Conservation (phyloP, 2,888 invertebrate species). For the Cylindroiulus punctatus region DNA sequence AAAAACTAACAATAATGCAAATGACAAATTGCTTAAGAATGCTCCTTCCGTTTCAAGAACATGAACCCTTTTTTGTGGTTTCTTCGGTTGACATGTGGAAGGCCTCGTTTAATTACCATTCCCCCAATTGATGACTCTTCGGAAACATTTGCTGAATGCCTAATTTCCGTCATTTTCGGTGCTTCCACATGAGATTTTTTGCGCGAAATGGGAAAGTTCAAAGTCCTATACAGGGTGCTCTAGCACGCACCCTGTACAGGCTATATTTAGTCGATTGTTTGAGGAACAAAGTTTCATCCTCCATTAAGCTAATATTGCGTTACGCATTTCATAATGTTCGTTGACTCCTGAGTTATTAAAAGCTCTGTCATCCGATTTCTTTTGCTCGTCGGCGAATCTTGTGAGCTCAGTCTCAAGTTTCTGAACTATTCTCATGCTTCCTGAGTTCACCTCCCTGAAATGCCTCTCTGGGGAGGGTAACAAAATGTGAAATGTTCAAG, state of each 20-base stretch:
- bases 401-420: constrained; percentile 4
- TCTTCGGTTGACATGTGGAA: not conserved
- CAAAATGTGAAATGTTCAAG: no score
- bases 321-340: not conserved
- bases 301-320: constrained; percentile 4
- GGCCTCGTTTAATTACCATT: not conserved
- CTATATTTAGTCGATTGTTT: constrained; percentile 1
- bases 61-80: not conserved
- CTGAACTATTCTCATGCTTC: not conserved
- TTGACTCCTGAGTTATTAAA: constrained; percentile 12
- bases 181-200: not conserved
- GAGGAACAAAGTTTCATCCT: constrained; percentile 21
- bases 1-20: not conserved
- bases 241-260: not conserved
- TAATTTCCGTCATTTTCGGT: constrained; percentile 23
- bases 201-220: no score
- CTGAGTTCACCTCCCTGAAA: not conserved
- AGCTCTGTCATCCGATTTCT: not conserved
- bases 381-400: constrained; percentile 6
- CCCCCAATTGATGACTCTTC: not conserved
- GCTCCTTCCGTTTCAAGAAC: not conserved
- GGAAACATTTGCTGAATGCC: not conserved
- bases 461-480: not conserved
- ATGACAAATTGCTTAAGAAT: not conserved
- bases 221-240: not conserved